Conservation (phyloP, 2,888 invertebrate species). For the Nomada flava region DNA sequence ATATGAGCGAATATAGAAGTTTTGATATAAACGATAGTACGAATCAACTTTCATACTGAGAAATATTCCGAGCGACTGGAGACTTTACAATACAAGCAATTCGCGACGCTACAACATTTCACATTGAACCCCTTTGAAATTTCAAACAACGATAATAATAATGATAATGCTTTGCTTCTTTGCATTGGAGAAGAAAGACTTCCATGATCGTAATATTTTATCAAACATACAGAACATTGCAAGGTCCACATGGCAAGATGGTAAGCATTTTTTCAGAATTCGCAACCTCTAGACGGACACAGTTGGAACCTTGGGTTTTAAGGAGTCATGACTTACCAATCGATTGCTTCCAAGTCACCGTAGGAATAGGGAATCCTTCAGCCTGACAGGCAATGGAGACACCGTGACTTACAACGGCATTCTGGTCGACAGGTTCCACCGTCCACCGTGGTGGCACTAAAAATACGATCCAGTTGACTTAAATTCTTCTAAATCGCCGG, state of each 20-base stretch:
- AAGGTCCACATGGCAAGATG: too few relatives aligned
- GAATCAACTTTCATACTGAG: not conserved
- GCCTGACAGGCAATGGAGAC: slow-evolving; percentile 90
- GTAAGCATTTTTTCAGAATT: too few relatives aligned
- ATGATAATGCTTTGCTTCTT: not conserved
- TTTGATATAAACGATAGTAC: not conserved
- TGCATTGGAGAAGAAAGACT: not conserved
- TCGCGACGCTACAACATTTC: too few relatives aligned
- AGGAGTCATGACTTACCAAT: slow-evolving; percentile 83
- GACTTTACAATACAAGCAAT: not conserved
- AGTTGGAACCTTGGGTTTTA: slow-evolving; percentile 30
- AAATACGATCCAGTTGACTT: slow-evolving; percentile 78
- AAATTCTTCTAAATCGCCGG: slow-evolving; percentile 61
- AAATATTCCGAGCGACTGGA: not conserved
- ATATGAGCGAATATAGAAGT: not conserved
- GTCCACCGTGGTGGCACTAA: slow-evolving; percentile 92
- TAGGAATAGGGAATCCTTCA: slow-evolving; percentile 90
- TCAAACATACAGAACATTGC: too few relatives aligned
- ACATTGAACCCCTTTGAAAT: not conserved
- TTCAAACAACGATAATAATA: not conserved
- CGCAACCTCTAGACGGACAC: not conserved
- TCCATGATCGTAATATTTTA: too few relatives aligned
- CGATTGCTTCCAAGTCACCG: slow-evolving; percentile 86
- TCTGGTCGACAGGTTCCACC: slow-evolving; percentile 89
- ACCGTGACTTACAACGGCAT: slow-evolving; percentile 89